Evolutionary conservation across 2,113 vertebrate genomes (phyloP).

Genomic region (Callionymus lyra): DNA sequence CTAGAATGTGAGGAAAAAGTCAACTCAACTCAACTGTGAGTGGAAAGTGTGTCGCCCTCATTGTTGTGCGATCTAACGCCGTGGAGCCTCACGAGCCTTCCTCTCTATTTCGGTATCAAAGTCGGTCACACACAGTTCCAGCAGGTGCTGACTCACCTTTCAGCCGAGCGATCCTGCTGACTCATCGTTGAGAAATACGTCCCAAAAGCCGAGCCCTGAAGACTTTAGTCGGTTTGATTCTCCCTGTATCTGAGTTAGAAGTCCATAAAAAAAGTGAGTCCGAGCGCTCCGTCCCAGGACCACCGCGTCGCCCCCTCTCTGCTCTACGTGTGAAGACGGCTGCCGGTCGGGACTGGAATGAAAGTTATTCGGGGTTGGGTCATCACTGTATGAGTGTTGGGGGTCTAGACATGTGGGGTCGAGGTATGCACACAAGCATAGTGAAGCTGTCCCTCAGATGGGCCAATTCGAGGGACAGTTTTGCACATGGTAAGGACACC

Average conservation of each 20-base stretch:
- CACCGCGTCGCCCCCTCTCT: neutral
- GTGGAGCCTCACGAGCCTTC: too few species aligned
- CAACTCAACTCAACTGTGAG: too few species aligned
- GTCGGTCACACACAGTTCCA: neutral
- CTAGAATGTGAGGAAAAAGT: too few species aligned
- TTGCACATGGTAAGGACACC: too few species aligned
- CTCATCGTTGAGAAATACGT: conserved; percentile 7
- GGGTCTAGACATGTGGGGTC: conserved; percentile 25
- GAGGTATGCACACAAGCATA: conserved; percentile 24
- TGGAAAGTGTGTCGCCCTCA: too few species aligned
- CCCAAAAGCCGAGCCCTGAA: too few species aligned
- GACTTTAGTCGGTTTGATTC: too few species aligned
- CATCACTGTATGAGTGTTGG: conserved; percentile 14
- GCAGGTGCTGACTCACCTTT: conserved; percentile 13
- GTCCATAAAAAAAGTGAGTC: conserved; percentile 3
- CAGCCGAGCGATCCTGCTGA: conserved; percentile 8
- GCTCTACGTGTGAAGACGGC: conserved; percentile 7
- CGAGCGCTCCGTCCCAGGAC: too few species aligned
- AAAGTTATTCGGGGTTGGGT: conserved; percentile 61
- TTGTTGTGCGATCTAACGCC: too few species aligned
- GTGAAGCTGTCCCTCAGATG: conserved; percentile 23
- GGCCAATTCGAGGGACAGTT: too few species aligned
- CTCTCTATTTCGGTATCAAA: too few species aligned
- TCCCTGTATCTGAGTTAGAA: too few species aligned
- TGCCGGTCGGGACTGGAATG: conserved; percentile 30